A percentile compares a stretch with the other conserved stretches of the same genome.
phyloP scores from a whole-genome alignment of 2,797 vertebrate species.

The Argentina silus region DNA sequence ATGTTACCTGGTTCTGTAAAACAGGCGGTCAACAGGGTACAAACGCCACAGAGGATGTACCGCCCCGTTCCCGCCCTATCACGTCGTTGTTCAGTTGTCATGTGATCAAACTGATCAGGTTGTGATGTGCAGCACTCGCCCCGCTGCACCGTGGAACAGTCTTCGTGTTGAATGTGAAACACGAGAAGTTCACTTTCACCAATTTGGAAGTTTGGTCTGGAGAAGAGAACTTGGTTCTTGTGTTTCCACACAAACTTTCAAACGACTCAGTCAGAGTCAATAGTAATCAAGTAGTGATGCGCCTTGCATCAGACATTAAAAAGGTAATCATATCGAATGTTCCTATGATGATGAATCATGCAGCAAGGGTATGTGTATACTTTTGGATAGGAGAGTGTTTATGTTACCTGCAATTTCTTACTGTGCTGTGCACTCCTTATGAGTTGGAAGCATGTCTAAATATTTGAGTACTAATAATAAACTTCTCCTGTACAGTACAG shows the following conservation, averaged over 20 bases:
- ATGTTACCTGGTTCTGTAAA: constrained; percentile 43
- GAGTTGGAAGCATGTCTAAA: not conserved
- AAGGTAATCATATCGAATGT: not conserved
- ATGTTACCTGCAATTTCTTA: not conserved
- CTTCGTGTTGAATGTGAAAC: not conserved
- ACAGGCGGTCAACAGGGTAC: constrained; percentile 5
- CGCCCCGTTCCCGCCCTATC: too few relatives aligned
- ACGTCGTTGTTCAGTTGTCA: constrained; percentile 14
- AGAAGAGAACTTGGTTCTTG: too few relatives aligned
- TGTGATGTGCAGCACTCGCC: not conserved
- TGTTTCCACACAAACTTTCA: not conserved
- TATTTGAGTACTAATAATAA: constrained; percentile 5
- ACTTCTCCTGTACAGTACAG: too few relatives aligned
- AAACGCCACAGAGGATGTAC: constrained; percentile 17
- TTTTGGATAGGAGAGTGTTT: not conserved
- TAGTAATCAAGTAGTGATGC: not conserved
- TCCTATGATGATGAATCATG: not conserved
- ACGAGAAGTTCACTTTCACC: too few relatives aligned
- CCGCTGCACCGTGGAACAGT: not conserved
- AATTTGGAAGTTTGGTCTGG: too few relatives aligned
- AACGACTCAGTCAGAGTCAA: not conserved
- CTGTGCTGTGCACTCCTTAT: not conserved
- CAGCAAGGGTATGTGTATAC: not conserved
- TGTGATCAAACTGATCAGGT: not conserved
- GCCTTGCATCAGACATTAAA: not conserved